Evolutionary conservation across 2,888 invertebrate species (phyloP).

Genomic region (Scaptomyza parva): DNA sequence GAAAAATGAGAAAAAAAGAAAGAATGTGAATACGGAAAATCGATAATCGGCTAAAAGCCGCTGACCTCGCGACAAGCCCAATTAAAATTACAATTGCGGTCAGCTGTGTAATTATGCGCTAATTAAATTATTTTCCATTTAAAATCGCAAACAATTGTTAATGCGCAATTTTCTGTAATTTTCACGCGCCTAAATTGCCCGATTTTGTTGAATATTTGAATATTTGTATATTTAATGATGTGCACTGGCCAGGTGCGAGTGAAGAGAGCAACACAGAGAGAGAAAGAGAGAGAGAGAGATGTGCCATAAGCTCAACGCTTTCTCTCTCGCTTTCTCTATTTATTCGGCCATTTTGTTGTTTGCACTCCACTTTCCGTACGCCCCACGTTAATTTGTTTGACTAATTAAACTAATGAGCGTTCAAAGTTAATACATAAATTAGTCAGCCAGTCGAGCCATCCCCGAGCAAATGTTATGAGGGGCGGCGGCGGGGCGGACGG

Average conservation of each 20-base stretch:
- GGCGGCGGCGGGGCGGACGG: background rate
- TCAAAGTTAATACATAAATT: constrained; percentile 83
- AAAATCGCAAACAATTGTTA: constrained; percentile 47
- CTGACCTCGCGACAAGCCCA: constrained; percentile 69
- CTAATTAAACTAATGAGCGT: constrained; percentile 85
- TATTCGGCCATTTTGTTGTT: constrained; percentile 78
- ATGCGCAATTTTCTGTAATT: constrained; percentile 12
- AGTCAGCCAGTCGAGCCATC: constrained; percentile 54
- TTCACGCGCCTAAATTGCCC: constrained; percentile 33
- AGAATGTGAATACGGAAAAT: constrained; percentile 52
- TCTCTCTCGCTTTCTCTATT: constrained; percentile 47
- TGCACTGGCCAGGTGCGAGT: constrained; percentile 50
- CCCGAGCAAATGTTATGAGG: background rate
- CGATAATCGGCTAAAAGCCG: constrained; percentile 41
- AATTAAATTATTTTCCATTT: constrained; percentile 82
- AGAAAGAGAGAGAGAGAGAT: too few species aligned
- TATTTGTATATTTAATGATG: constrained; percentile 71
- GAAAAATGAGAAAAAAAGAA: constrained; percentile 27
- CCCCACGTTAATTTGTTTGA: constrained; percentile 83
- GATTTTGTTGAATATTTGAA: constrained; percentile 50
- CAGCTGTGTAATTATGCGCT: constrained; percentile 79
- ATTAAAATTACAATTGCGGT: constrained; percentile 80
- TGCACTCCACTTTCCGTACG: constrained; percentile 75
- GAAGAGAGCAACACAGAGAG: constrained; percentile 8
- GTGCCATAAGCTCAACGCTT: background rate